These are phyloP conservation scores for Eulemur albifrons DNA, from an alignment of 2,797 vertebrate species.

Conservation along the genomic window DNA sequence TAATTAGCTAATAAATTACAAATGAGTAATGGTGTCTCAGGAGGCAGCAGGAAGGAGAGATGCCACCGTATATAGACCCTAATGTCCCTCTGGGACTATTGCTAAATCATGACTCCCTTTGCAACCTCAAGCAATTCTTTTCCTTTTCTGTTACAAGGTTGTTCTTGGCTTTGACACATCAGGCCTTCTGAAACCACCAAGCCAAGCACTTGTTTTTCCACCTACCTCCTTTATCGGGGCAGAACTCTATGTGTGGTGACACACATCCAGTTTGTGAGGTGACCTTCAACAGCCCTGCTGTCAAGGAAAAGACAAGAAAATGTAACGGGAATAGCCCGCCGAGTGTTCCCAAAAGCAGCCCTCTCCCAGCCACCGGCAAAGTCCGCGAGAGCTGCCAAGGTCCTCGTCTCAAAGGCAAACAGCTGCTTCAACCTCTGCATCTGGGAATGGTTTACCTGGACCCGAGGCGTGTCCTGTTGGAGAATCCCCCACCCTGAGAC, in stretches of 20 bases:
- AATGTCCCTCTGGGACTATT: conserved; percentile 49
- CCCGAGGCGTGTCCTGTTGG: background rate
- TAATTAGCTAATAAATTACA: conserved; percentile 76
- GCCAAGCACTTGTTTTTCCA: background rate
- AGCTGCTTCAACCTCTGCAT: background rate
- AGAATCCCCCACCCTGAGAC: background rate
- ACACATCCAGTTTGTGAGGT: background rate
- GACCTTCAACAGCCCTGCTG: conserved; percentile 5
- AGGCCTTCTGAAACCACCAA: conserved; percentile 10
- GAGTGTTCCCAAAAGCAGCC: background rate
- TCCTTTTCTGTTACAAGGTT: conserved; percentile 32
- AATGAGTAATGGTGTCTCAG: conserved; percentile 51
- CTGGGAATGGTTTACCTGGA: background rate
- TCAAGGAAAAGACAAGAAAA: background rate
- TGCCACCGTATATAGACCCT: background rate
- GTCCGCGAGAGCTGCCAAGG: background rate
- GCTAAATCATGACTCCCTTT: conserved; percentile 37
- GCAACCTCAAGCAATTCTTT: conserved; percentile 23
- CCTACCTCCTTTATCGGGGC: background rate
- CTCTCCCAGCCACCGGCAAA: background rate
- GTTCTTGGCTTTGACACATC: conserved; percentile 56
- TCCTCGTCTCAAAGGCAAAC: background rate
- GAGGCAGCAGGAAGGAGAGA: conserved; percentile 48
- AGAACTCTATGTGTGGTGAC: background rate
- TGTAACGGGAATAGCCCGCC: background rate